Evolutionary conservation across 2,888 invertebrate genomes (phyloP), one percentile per base, ranked within the genome.

Genomic region (Pycnomerus fuliginosus): DNA sequence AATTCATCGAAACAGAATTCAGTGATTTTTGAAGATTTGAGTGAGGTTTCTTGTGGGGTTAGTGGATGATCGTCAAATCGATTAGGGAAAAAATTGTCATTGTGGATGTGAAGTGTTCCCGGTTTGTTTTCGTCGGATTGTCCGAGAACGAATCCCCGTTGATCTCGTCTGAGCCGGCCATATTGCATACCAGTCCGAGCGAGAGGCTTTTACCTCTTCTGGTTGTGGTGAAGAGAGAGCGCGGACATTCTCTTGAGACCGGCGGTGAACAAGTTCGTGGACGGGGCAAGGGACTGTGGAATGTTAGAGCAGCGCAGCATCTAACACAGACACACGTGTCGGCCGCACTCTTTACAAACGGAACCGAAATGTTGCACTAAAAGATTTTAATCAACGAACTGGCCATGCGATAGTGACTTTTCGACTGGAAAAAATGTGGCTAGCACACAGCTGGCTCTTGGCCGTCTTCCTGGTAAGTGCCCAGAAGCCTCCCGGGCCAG

Each of bases 111-210:
- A n/a, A n/a, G n/a, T n/a, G 16, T 46, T 33, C 27, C 28, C 36
- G 55, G 59, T 49, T 60, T 60, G 60, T 63, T 64, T 62, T 59
- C 61, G 58, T 57, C 42, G 55, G 53, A 56, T 51, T 40, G 24
- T 48, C 51, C 54, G 47, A 58, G 50, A 62, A 60, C 60, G 62
- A 63, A 62, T 64, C 66, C 64, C 61, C 58, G 54, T 55, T 48
- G 52, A 48, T 57, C 50, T 52, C 53, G 59, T 58, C 58, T 56
- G 57, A 56, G 64, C 65, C 73, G 70, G 73, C 73, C 73, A 73
- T 73, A 71, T 72, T 72, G 73, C 72, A 73, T 73, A 73, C 73
- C 73, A 71, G 65, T 61, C 60, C 53, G 69, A 71, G 64, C 48
- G 65, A 65, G 69, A 66, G 59, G 62, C 40, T 34, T 41, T 16